These are phyloP conservation scores for Idaea straminata DNA, from an alignment of 2,888 invertebrate species.

Conservation along the genomic window DNA sequence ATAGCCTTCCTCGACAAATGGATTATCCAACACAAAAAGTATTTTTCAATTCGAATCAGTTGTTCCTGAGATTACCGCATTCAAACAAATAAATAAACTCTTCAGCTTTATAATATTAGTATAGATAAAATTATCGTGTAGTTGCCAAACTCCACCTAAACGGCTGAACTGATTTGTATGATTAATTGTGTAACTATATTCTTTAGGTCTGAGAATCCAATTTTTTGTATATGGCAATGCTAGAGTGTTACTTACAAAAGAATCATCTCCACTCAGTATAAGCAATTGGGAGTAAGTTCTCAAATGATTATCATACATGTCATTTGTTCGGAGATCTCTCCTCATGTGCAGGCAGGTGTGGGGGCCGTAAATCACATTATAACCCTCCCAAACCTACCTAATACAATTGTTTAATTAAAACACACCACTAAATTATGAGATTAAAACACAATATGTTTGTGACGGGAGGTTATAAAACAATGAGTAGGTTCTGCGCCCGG, in stretches of 20 bases:
- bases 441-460: constrained; percentile 19
- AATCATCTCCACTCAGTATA: constrained; percentile 1
- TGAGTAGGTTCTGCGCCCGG: not conserved
- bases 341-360: constrained; percentile 41
- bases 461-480: constrained; percentile 8
- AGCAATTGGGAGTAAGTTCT: constrained; percentile 23
- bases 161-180: no score
- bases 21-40: no score
- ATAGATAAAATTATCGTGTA: no score
- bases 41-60: no score
- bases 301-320: constrained; percentile 46
- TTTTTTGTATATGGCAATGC: no score
- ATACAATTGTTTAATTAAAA: constrained; percentile 47
- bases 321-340: constrained; percentile 46
- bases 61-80: no score
- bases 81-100: no score
- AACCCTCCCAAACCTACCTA: constrained; percentile 22
- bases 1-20: no score
- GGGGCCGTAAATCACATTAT: constrained; percentile 45
- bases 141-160: no score
- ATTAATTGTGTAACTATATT: no score
- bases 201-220: no score
- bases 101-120: no score
- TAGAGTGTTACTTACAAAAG: not conserved
- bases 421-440: constrained; percentile 35